Percentiles rank a stretch among this genome's conserved stretches.
These are phyloP conservation scores for Diachasmimorpha longicaudata DNA, from an alignment of 1,140 invertebrate genomes.

Conservation along the genomic window DNA sequence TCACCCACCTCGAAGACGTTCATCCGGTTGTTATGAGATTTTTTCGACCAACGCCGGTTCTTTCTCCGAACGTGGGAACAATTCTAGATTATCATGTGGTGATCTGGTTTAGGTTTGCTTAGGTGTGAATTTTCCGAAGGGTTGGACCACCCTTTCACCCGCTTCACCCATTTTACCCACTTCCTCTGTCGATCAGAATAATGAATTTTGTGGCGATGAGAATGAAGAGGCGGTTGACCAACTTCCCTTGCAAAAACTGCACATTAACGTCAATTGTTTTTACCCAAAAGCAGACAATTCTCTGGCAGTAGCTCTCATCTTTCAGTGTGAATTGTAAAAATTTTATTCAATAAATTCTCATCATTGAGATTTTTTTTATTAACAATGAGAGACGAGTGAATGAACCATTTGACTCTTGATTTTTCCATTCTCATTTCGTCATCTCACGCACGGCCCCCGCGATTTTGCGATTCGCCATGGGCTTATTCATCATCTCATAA, in stretches of 20 bases:
- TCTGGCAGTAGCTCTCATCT: constrained; percentile 6
- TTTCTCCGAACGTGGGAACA: background rate
- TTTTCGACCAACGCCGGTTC: background rate
- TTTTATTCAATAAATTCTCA: background rate
- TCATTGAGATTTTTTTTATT: background rate
- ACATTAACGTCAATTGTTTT: background rate
- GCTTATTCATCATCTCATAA: constrained; percentile 31
- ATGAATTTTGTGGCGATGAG: background rate
- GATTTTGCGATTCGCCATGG: constrained; percentile 34
- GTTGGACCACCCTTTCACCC: too few species aligned
- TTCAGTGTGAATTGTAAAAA: constrained; percentile 12
- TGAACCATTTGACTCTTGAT: background rate
- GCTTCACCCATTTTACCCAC: too few species aligned
- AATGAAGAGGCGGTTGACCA: too few species aligned
- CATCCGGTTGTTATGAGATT: background rate
- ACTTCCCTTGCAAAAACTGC: too few species aligned
- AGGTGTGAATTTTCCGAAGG: too few species aligned
- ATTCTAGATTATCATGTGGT: too few species aligned
- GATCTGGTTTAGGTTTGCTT: too few species aligned
- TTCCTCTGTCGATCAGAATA: background rate
- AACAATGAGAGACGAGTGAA: background rate
- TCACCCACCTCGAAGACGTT: background rate
- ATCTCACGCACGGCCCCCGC: constrained; percentile 22
- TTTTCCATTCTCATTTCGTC: constrained; percentile 16
- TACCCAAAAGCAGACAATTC: background rate